A percentile compares a stretch with the other conserved stretches of the same genome.
Conservation (phyloP, 2,888 invertebrate genomes). For the Pachymerium ferrugineum region DNA sequence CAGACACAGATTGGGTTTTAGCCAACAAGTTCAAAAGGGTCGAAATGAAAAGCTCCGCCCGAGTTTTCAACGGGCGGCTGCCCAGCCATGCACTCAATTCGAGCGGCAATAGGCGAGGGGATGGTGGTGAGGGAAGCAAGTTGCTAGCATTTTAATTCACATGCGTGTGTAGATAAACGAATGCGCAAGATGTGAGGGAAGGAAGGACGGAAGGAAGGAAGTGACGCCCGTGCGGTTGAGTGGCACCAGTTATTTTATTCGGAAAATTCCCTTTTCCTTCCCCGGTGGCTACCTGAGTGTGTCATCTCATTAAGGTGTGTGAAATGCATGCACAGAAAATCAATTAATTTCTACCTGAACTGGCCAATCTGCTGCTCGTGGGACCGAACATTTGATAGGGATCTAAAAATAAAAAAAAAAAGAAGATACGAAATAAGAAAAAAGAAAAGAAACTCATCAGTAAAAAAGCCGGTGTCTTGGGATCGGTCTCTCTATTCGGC, state of each 20-base stretch:
- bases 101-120: background rate
- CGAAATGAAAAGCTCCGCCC: background rate
- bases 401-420: slow-evolving; percentile 60
- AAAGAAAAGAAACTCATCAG: slow-evolving; percentile 3
- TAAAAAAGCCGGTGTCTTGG: no score
- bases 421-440: background rate
- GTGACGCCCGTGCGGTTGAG: background rate
- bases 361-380: slow-evolving; percentile 90
- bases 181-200: background rate
- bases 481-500: no score
- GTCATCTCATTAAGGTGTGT: background rate
- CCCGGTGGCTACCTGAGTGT: background rate
- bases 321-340: background rate
- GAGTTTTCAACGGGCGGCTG: background rate
- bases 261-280: background rate
- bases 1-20: background rate
- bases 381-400: slow-evolving; percentile 98
- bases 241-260: background rate
- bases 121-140: no score
- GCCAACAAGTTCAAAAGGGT: background rate
- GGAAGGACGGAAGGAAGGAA: background rate
- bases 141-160: background rate
- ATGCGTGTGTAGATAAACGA: background rate
- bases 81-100: background rate
- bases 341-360: slow-evolving; percentile 65